Evolutionary conservation across 2,888 invertebrate genomes (phyloP).

Genomic region (Pachydiplax longipennis): DNA sequence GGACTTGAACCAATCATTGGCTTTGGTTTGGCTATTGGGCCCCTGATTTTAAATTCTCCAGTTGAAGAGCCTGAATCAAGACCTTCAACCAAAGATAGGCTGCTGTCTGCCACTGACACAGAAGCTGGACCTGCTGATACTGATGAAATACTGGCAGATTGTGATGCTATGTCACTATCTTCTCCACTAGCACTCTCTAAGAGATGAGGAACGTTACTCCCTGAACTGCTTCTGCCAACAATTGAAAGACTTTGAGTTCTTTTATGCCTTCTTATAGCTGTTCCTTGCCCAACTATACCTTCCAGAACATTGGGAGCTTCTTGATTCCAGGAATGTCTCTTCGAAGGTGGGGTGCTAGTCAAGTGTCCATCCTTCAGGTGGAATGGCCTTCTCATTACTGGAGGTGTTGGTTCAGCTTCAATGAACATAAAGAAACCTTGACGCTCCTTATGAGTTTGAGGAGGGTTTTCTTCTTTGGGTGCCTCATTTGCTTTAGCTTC

Average conservation of each 20-base stretch:
- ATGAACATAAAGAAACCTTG: constrained; percentile 62
- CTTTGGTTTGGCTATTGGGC: not conserved
- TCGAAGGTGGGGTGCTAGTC: constrained; percentile 51
- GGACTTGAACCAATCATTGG: constrained; percentile 1
- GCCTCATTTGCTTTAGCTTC: constrained; percentile 32
- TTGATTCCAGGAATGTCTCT: constrained; percentile 62
- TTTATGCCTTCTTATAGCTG: constrained; percentile 55
- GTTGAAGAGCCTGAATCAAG: constrained; percentile 16
- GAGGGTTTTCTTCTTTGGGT: constrained; percentile 36
- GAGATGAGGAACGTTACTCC: constrained; percentile 15
- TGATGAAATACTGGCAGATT: constrained; percentile 24
- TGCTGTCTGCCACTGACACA: constrained; percentile 4
- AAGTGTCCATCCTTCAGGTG: constrained; percentile 13
- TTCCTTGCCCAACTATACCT: constrained; percentile 21
- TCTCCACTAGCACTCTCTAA: constrained; percentile 23
- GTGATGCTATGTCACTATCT: constrained; percentile 14
- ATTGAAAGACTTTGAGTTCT: constrained; percentile 62
- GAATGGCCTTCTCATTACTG: constrained; percentile 18
- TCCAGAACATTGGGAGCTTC: constrained; percentile 52
- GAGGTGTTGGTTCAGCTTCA: constrained; percentile 59
- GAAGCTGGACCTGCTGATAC: constrained; percentile 20
- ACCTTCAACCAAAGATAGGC: constrained; percentile 21
- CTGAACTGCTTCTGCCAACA: constrained; percentile 52
- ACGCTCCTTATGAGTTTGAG: constrained; percentile 51
- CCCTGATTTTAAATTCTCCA: not conserved